These are phyloP conservation scores for Leucania comma DNA, from an alignment of 2,888 invertebrate species.

Conservation along the genomic window DNA sequence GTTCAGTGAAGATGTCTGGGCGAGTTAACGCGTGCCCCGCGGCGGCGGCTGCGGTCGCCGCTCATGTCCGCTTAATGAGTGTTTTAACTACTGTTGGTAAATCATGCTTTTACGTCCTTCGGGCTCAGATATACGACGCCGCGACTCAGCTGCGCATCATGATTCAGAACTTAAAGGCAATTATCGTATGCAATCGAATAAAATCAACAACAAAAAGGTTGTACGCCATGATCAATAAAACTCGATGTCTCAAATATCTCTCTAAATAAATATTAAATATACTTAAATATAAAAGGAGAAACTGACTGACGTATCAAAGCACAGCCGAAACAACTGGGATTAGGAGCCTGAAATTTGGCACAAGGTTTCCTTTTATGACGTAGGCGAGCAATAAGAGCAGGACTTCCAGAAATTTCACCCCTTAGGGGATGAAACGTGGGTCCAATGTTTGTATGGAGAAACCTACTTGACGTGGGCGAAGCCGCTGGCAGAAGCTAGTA, in stretches of 20 bases:
- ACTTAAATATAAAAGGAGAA: too few relatives aligned
- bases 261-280: too few relatives aligned
- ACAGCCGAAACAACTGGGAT: too few relatives aligned
- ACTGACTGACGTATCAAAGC: too few relatives aligned
- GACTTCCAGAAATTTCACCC: too few relatives aligned
- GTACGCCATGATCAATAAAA: constrained; percentile 43
- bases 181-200: constrained; percentile 47
- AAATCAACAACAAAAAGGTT: constrained; percentile 49
- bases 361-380: too few relatives aligned
- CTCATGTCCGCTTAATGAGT: constrained; percentile 84
- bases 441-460: too few relatives aligned
- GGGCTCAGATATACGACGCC: constrained; percentile 67
- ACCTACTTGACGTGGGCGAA: too few relatives aligned
- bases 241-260: constrained; percentile 31
- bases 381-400: too few relatives aligned
- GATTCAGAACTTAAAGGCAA: constrained; percentile 55
- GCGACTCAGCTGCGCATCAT: constrained; percentile 68
- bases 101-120: constrained; percentile 79
- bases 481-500: too few relatives aligned
- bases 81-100: constrained; percentile 87
- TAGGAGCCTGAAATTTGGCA: too few relatives aligned
- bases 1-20: constrained; percentile 79
- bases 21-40: constrained; percentile 78
- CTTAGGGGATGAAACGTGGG: too few relatives aligned
- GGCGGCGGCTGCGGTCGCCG: constrained; percentile 75